Evolutionary conservation across 2,113 vertebrate genomes (phyloP).

Genomic region (Dasyornis broadbenti): DNA sequence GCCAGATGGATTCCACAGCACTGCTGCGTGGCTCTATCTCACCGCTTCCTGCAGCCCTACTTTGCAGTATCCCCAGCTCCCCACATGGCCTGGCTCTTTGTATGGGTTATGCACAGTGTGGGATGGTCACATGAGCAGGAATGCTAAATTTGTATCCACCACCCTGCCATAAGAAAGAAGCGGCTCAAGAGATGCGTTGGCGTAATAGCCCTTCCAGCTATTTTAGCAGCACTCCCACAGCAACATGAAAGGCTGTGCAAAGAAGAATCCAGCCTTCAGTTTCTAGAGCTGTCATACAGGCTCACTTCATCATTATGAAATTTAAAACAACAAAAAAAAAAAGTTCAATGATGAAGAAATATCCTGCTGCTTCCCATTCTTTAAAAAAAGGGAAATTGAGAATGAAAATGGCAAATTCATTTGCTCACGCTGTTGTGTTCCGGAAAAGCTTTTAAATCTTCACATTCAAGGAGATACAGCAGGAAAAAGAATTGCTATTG

Average conservation of each 20-base stretch:
- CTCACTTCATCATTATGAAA: neutral
- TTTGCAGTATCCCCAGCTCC: neutral
- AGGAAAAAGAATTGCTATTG: conserved; percentile 9
- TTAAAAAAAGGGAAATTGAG: neutral
- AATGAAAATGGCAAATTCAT: conserved; percentile 23
- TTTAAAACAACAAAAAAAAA: neutral
- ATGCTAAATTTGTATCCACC: neutral
- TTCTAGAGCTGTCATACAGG: neutral
- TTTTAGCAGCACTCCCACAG: neutral
- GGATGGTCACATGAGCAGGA: neutral
- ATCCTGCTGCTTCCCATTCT: conserved; percentile 4
- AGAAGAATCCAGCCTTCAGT: neutral
- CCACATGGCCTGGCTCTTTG: neutral
- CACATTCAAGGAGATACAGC: conserved; percentile 11
- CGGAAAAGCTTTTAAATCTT: conserved; percentile 41
- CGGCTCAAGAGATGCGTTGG: neutral
- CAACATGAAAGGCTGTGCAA: neutral
- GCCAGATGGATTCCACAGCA: accelerated
- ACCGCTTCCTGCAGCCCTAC: accelerated
- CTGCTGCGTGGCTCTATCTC: accelerated
- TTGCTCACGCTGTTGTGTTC: conserved; percentile 18
- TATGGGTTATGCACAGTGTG: neutral
- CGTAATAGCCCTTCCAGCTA: neutral
- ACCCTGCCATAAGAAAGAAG: neutral
- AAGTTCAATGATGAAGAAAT: neutral